Conservation (phyloP, 2,113 vertebrate genomes). For the Odontophorus gujanensis region DNA sequence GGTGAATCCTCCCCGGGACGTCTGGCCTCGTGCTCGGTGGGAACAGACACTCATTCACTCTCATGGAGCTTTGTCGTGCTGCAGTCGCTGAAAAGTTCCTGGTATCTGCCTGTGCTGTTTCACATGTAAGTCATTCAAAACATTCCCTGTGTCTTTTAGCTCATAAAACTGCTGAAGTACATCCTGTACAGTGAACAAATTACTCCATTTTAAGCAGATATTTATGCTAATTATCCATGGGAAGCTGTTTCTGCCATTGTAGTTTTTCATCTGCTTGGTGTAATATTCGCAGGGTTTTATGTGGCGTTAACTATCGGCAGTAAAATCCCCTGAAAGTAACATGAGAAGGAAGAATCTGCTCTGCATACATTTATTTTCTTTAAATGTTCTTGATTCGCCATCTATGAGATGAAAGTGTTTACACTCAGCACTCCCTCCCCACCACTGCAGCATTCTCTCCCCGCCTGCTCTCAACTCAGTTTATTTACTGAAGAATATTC, state of each 20-base stretch:
- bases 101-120: conserved; percentile 8
- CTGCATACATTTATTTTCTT: conserved; percentile 65
- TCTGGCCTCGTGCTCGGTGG: not conserved
- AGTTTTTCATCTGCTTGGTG: conserved; percentile 53
- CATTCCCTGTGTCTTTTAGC: conserved; percentile 33
- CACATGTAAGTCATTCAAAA: conserved; percentile 61
- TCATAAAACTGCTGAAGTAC: conserved; percentile 65
- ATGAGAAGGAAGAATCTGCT: conserved; percentile 40
- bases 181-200: conserved; percentile 51
- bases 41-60: not conserved
- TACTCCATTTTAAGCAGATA: conserved; percentile 66
- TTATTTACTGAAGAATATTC: conserved; percentile 73
- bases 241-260: conserved; percentile 52
- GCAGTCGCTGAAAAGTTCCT: not conserved
- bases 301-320: conserved; percentile 55
- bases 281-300: conserved; percentile 39
- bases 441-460: not conserved
- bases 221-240: conserved; percentile 62
- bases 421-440: not conserved
- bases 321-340: conserved; percentile 58
- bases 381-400: conserved; percentile 53
- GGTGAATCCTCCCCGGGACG: not conserved
- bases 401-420: conserved; percentile 37
- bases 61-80: not conserved
- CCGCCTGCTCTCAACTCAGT: conserved; percentile 26